Conservation (phyloP, 1,140 invertebrate species). For the Brachionus calyciflorus region DNA sequence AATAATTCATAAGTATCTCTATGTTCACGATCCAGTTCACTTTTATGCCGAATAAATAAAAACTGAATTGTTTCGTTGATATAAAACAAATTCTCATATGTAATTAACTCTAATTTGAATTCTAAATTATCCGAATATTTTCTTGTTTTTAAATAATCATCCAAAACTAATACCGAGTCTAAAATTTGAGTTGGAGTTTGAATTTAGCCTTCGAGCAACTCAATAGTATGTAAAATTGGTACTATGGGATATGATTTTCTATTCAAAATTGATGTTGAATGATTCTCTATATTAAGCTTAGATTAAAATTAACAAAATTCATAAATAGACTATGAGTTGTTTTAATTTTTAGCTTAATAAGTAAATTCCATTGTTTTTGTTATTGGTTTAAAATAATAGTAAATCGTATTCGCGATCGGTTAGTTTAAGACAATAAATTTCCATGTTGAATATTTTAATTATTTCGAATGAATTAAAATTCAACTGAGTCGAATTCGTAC, state of each 20-base stretch:
- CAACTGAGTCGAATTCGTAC: not conserved
- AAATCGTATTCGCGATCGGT: slow-evolving; percentile 3
- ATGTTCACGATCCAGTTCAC: not conserved
- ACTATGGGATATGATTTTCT: not conserved
- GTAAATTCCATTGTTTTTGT: not conserved
- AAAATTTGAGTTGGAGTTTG: not conserved
- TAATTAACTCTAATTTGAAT: slow-evolving; percentile 12
- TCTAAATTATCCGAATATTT: not conserved
- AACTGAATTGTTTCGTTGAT: not conserved
- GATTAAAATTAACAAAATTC: not conserved
- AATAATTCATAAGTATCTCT: slow-evolving; percentile 42
- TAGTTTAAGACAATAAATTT: not conserved
- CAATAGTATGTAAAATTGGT: slow-evolving; percentile 39
- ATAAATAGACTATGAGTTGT: slow-evolving; percentile 17
- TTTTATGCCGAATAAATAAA: not conserved
- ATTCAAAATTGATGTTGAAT: not conserved
- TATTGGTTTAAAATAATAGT: not conserved
- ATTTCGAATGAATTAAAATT: not conserved
- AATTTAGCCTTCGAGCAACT: not conserved
- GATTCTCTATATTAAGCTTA: not conserved
- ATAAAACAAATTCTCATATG: slow-evolving; percentile 10
- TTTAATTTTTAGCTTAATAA: not conserved
- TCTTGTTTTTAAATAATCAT: not conserved
- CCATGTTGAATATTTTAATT: not conserved
- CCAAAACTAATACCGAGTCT: not conserved